phyloP scores from a whole-genome alignment of 1,140 invertebrate species.

The Leguminivora glycinivorella region DNA sequence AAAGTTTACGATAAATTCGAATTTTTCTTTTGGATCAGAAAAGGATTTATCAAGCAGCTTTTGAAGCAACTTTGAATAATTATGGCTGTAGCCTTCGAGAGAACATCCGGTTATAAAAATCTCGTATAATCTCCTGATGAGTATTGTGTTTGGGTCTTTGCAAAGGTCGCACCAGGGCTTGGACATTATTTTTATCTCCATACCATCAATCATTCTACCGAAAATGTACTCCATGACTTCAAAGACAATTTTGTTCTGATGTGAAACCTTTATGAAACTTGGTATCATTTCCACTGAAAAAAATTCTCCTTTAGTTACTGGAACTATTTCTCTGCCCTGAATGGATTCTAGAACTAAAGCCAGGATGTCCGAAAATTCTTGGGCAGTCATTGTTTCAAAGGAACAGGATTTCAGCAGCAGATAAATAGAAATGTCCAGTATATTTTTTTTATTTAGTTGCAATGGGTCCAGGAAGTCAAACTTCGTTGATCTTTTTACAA shows the following conservation, averaged over 20 bases:
- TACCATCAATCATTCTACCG: conserved; percentile 59
- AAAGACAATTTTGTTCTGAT: conserved; percentile 65
- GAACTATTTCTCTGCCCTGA: conserved; percentile 55
- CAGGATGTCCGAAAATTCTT: conserved; percentile 50
- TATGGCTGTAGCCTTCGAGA: conserved; percentile 55
- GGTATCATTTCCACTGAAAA: conserved; percentile 57
- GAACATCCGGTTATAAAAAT: conserved; percentile 65
- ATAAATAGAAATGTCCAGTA: conserved; percentile 56
- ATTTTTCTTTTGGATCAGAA: conserved; percentile 65
- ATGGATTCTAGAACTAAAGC: conserved; percentile 60
- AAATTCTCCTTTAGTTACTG: conserved; percentile 41
- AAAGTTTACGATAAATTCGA: conserved; percentile 78
- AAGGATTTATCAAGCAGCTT: conserved; percentile 68
- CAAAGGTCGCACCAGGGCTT: conserved; percentile 72
- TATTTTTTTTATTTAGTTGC: conserved; percentile 54
- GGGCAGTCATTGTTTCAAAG: conserved; percentile 47
- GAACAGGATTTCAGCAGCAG: conserved; percentile 62
- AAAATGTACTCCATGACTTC: conserved; percentile 69
- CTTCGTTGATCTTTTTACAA: conserved; percentile 47
- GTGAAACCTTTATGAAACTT: conserved; percentile 59
- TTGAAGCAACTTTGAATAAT: conserved; percentile 62
- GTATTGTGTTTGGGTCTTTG: conserved; percentile 49
- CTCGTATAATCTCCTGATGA: conserved; percentile 63
- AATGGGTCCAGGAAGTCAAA: conserved; percentile 60
- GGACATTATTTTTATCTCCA: conserved; percentile 47